These are phyloP conservation scores for Austrofundulus limnaeus DNA, from an alignment of 2,113 vertebrate genomes.

Conservation along the genomic window DNA sequence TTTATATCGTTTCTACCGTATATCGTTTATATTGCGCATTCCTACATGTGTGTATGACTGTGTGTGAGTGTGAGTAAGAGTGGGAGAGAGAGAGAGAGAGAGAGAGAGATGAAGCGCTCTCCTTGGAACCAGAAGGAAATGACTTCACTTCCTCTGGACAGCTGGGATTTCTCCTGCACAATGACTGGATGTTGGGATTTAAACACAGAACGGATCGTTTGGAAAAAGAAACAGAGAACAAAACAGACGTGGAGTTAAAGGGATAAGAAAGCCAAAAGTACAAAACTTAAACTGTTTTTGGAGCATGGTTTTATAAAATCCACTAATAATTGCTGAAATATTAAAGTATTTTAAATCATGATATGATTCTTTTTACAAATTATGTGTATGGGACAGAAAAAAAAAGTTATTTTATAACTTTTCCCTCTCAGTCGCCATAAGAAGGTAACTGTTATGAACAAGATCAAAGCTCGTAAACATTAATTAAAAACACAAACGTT, in stretches of 20 bases:
- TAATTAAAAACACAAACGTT: not conserved
- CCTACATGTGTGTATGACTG: no score
- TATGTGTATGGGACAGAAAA: slow-evolving; percentile 1
- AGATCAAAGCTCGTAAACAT: not conserved
- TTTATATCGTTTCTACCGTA: no score
- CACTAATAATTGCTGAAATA: slow-evolving; percentile 32
- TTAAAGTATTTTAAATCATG: slow-evolving; percentile 15
- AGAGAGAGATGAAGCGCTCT: slow-evolving; percentile 15
- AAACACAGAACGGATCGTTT: slow-evolving; percentile 12
- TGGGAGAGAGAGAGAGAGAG: no score
- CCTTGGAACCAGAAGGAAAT: slow-evolving; percentile 67
- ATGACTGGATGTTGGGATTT: slow-evolving; percentile 75
- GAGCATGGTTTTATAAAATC: slow-evolving; percentile 30
- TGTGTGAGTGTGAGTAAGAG: not conserved
- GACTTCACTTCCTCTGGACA: slow-evolving; percentile 80
- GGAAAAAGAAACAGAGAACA: slow-evolving; percentile 3
- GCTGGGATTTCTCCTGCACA: slow-evolving; percentile 70
- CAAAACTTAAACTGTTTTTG: not conserved
- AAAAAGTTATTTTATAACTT: not conserved
- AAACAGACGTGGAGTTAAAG: not conserved
- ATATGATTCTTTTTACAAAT: no score
- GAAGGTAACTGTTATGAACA: no score
- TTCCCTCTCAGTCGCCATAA: no score
- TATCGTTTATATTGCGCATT: no score
- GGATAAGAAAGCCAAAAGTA: not conserved